phyloP scores from a whole-genome alignment of 2,888 invertebrate species.

The Gerris lacustris region DNA sequence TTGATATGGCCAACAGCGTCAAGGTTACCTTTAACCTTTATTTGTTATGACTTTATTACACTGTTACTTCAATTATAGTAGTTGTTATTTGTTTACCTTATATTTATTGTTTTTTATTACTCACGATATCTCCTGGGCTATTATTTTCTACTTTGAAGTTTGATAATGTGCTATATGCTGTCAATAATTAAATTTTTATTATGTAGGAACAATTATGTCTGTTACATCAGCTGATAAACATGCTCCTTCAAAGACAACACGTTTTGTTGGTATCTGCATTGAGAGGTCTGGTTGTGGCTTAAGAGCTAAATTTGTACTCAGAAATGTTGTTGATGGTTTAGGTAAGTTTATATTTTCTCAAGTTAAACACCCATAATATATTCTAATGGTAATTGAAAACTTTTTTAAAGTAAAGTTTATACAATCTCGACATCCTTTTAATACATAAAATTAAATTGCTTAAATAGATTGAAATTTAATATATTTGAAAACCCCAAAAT shows the following conservation, averaged over 20 bases:
- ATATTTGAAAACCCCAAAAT: slow-evolving; percentile 2
- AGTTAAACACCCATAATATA: too few species aligned
- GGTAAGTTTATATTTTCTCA: slow-evolving; percentile 31
- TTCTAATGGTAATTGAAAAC: too few species aligned
- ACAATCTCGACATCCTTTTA: too few species aligned
- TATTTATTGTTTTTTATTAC: too few species aligned
- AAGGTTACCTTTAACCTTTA: too few species aligned
- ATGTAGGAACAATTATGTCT: slow-evolving; percentile 67
- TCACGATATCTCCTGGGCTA: too few species aligned
- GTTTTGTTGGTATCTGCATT: slow-evolving; percentile 92
- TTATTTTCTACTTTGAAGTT: background rate
- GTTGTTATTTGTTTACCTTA: too few species aligned
- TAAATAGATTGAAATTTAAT: background rate
- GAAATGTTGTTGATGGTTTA: slow-evolving; percentile 83
- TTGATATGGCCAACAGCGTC: too few species aligned
- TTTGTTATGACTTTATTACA: too few species aligned
- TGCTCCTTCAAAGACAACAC: slow-evolving; percentile 67
- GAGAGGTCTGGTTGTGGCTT: slow-evolving; percentile 69
- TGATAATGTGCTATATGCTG: background rate
- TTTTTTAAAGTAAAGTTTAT: too few species aligned
- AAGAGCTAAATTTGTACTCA: slow-evolving; percentile 67
- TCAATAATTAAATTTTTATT: slow-evolving; percentile 5
- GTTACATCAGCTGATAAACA: slow-evolving; percentile 78
- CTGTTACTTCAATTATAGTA: too few species aligned
- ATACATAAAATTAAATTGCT: too few species aligned